These are phyloP conservation scores for Pseudomugil gertrudae DNA, from an alignment of 2,797 vertebrate species.

Conservation along the genomic window DNA sequence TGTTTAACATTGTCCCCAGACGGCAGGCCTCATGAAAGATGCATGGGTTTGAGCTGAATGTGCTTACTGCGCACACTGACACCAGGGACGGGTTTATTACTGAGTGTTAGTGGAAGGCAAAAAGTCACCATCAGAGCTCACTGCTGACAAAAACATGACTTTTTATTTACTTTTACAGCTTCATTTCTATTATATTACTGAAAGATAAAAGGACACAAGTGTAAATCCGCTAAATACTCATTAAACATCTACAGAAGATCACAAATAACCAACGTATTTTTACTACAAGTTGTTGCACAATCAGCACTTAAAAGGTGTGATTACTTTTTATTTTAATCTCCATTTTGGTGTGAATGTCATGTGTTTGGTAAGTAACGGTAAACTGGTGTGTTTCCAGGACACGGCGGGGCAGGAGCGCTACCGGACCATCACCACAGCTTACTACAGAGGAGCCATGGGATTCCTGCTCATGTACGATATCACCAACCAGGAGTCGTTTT, in stretches of 20 bases:
- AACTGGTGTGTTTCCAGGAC: constrained; percentile 81
- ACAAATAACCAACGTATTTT: neutral
- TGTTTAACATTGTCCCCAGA: constrained; percentile 73
- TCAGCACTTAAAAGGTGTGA: constrained; percentile 20
- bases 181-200: constrained; percentile 10
- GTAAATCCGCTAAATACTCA: neutral
- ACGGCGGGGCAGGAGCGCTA: constrained; percentile 94
- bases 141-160: constrained; percentile 50
- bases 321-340: neutral
- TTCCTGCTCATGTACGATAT: constrained; percentile 93
- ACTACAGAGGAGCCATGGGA: constrained; percentile 94
- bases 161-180: neutral
- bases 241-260: constrained; percentile 1
- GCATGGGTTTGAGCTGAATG: constrained; percentile 63
- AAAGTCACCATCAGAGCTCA: constrained; percentile 33
- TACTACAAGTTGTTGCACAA: constrained; percentile 32
- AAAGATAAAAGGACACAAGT: constrained; percentile 19
- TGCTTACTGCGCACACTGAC: constrained; percentile 67
- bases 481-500: constrained; percentile 90
- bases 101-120: constrained; percentile 50
- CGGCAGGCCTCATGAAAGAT: constrained; percentile 76
- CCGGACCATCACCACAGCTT: constrained; percentile 92
- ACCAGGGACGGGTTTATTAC: constrained; percentile 62
- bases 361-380: no score
- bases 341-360: no score